These are phyloP conservation scores for Trichosurus vulpecula DNA, from an alignment of 2,797 vertebrate species.

Conservation along the genomic window DNA sequence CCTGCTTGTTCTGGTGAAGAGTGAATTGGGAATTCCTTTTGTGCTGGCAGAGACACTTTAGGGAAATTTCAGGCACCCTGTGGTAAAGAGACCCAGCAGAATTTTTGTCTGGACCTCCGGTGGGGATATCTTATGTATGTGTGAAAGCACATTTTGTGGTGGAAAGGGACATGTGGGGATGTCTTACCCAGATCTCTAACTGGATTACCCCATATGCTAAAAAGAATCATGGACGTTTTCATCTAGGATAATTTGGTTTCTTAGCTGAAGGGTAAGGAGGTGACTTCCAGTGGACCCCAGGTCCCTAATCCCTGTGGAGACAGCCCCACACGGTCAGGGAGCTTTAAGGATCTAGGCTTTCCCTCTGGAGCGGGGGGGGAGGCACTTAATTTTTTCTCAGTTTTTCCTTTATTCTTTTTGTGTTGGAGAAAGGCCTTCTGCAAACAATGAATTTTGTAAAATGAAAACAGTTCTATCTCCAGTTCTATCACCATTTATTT, in stretches of 20 bases:
- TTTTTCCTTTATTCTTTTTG: neutral
- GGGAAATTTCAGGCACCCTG: neutral
- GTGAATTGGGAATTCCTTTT: neutral
- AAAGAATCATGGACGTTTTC: neutral
- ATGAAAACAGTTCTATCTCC: neutral
- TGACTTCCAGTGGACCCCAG: neutral
- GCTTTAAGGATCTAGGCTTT: neutral
- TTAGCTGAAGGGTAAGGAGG: neutral
- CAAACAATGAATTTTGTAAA: neutral
- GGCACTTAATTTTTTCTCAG: neutral
- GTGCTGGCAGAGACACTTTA: neutral
- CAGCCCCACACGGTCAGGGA: conserved; percentile 11
- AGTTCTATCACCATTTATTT: neutral
- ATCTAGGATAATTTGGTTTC: neutral
- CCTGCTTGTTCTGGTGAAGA: neutral
- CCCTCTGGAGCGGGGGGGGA: neutral
- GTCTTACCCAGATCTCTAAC: neutral
- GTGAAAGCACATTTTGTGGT: neutral
- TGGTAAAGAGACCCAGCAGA: neutral
- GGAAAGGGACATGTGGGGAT: neutral
- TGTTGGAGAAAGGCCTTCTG: neutral
- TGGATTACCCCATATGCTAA: neutral
- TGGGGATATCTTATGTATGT: neutral
- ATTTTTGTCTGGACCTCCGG: neutral
- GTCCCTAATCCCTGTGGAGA: neutral